Evolutionary conservation across 2,113 vertebrate genomes (phyloP).

Genomic region (Oreocharis arfaki): DNA sequence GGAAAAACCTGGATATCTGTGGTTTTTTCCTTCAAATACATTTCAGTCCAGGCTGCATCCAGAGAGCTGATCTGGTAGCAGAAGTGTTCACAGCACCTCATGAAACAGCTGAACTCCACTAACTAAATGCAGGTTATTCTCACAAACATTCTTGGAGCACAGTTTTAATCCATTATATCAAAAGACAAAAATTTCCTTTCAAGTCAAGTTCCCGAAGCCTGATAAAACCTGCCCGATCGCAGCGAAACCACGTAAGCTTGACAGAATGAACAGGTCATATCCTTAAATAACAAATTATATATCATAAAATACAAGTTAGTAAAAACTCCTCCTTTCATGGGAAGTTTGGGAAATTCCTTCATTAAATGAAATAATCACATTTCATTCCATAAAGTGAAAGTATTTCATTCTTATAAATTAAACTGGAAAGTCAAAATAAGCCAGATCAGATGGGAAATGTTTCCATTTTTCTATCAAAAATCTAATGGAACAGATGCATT

Average conservation of each 20-base stretch:
- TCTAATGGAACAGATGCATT: neutral
- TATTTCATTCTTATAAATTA: neutral
- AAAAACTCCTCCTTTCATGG: neutral
- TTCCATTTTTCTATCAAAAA: neutral
- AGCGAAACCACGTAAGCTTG: fast-evolving
- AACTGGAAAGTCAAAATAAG: neutral
- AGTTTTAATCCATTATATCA: neutral
- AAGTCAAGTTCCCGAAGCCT: neutral
- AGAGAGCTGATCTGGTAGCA: neutral
- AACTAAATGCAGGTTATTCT: neutral
- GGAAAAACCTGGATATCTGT: neutral
- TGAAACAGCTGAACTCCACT: neutral
- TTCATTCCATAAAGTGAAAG: neutral
- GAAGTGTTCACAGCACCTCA: neutral
- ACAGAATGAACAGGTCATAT: neutral
- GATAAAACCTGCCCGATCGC: neutral
- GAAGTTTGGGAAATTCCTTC: neutral
- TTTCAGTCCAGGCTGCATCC: neutral
- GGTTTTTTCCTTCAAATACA: neutral
- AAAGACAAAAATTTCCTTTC: neutral
- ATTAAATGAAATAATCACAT: neutral
- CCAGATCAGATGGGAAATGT: neutral
- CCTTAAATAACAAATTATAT: neutral
- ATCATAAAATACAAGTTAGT: neutral
- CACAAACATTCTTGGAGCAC: neutral